Evolutionary conservation across 2,797 vertebrate species (phyloP).

Genomic region (Acanthopagrus latus): DNA sequence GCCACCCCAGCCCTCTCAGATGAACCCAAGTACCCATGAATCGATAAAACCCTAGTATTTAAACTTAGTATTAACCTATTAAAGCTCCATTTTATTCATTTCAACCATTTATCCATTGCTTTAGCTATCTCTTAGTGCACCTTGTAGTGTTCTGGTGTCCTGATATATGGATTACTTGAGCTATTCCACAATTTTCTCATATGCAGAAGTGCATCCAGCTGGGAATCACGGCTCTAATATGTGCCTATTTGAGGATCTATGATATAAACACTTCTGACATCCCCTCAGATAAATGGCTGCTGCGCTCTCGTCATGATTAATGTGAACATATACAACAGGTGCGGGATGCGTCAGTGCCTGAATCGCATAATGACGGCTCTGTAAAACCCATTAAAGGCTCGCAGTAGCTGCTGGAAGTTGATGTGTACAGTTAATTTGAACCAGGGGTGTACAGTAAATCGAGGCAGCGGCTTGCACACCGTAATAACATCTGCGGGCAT

Average conservation of each 20-base stretch:
- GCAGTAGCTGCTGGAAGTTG: slow-evolving; percentile 15
- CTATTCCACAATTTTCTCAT: not conserved
- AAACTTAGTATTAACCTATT: too few species aligned
- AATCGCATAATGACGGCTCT: not conserved
- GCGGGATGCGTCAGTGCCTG: slow-evolving; percentile 19
- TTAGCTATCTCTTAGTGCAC: not conserved
- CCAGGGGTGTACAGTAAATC: slow-evolving; percentile 31
- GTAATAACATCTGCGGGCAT: slow-evolving; percentile 52
- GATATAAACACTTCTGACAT: slow-evolving; percentile 13
- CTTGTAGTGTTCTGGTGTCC: not conserved
- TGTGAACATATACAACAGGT: slow-evolving; percentile 35
- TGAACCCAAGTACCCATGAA: not conserved
- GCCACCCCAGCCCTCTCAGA: not conserved
- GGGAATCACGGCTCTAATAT: not conserved
- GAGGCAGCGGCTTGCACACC: slow-evolving; percentile 30
- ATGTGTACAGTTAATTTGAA: slow-evolving; percentile 31
- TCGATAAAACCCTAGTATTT: not conserved
- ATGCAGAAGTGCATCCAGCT: not conserved
- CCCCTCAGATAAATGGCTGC: not conserved
- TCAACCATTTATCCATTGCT: not conserved
- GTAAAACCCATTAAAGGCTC: not conserved
- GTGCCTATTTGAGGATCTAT: not conserved
- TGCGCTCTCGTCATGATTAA: not conserved
- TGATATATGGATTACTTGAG: not conserved
- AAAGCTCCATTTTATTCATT: too few species aligned